phyloP scores from a whole-genome alignment of 2,113 vertebrate genomes.

The Pleuronectes platessa region DNA sequence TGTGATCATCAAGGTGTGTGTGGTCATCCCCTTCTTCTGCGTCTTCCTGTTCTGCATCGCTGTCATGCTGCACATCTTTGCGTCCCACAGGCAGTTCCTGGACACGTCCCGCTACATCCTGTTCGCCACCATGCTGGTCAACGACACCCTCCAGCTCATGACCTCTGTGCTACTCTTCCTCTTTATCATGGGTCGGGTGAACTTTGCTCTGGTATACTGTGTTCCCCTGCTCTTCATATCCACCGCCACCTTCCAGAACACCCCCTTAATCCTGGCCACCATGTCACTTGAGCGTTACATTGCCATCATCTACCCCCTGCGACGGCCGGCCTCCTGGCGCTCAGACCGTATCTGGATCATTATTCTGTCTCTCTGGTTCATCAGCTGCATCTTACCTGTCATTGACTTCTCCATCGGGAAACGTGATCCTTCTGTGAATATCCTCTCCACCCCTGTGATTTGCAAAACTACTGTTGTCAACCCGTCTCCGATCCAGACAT shows the following conservation, averaged over 20 bases:
- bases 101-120: constrained; percentile 81
- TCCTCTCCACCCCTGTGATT: constrained; percentile 34
- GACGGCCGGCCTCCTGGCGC: constrained; percentile 66
- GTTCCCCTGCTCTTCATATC: constrained; percentile 72
- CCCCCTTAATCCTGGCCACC: constrained; percentile 77
- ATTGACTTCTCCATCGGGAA: constrained; percentile 56
- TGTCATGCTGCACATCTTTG: constrained; percentile 78
- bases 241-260: constrained; percentile 76
- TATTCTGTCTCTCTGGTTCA: constrained; percentile 67
- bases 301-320: constrained; percentile 80
- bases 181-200: constrained; percentile 61
- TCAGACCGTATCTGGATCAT: constrained; percentile 78
- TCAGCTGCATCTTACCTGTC: constrained; percentile 53
- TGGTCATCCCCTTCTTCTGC: constrained; percentile 75
- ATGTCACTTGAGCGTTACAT: constrained; percentile 84
- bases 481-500: constrained; percentile 60
- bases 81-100: constrained; percentile 76
- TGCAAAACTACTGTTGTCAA: constrained; percentile 50
- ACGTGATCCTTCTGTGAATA: background rate
- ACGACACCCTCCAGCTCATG: constrained; percentile 78
- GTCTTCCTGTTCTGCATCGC: constrained; percentile 20
- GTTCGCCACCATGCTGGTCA: constrained; percentile 82
- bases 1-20: constrained; percentile 77
- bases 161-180: constrained; percentile 80
- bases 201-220: constrained; percentile 66